Evolutionary conservation across 2,113 vertebrate genomes (phyloP).

Genomic region (Anarrhichthys ocellatus): DNA sequence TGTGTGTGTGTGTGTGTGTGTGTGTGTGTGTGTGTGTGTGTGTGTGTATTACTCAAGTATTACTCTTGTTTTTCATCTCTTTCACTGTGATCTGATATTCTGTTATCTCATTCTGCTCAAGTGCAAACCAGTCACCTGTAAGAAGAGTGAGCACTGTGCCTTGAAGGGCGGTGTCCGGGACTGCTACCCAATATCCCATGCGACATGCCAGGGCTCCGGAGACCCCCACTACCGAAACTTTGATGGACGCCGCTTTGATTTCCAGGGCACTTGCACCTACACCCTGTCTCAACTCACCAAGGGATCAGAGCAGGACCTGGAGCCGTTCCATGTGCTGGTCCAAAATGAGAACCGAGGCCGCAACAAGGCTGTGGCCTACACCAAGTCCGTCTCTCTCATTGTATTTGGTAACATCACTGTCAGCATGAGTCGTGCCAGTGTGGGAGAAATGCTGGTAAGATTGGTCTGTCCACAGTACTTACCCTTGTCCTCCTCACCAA

Average conservation of each 20-base stretch:
- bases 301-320: background rate
- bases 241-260: constrained; percentile 35
- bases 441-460: constrained; percentile 33
- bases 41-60: background rate
- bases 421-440: constrained; percentile 35
- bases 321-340: constrained; percentile 31
- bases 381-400: constrained; percentile 39
- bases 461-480: background rate
- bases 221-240: constrained; percentile 49
- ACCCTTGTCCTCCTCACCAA: background rate
- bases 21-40: constrained; percentile 9
- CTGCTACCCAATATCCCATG: constrained; percentile 36
- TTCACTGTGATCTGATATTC: background rate
- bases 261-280: constrained; percentile 55
- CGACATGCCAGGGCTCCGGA: constrained; percentile 26
- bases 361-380: constrained; percentile 41
- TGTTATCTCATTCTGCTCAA: background rate
- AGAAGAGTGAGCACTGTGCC: constrained; percentile 35
- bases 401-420: constrained; percentile 24
- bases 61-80: background rate
- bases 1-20: constrained; percentile 24
- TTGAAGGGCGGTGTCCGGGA: constrained; percentile 17
- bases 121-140: constrained; percentile 24
- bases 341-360: constrained; percentile 41
- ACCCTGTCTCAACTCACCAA: constrained; percentile 12